Evolutionary conservation across 2,888 invertebrate species (phyloP), one percentile per base, ranked within the genome.

Genomic region (Empis livida): DNA sequence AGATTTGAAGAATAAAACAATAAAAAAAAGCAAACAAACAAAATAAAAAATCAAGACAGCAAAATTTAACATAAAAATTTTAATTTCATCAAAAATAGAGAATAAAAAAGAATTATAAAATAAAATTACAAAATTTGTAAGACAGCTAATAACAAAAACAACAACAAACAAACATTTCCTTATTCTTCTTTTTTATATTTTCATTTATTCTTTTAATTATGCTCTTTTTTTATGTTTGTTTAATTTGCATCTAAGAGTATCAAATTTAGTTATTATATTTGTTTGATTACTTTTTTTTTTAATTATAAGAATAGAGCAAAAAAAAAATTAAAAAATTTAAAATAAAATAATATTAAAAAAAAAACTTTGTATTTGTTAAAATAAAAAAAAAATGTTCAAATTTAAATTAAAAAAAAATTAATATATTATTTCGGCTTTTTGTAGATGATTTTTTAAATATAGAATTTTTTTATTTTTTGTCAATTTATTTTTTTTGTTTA

Each of bases 191-290:
- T 35, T n/a, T 13, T n/a, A 35, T 35, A 35, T 13, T 32, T 8
- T 35, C n/a, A n/a, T 13, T 35, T 35, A n/a, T 8, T 8, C 9
- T n/a, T 13, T 35, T 35, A n/a, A 35, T 13, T n/a, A n/a, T 35
- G n/a, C 4, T n/a, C 5, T 35, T 35, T 35, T 13, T 3, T 20
- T 20, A 5, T 20, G 5, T 20, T 27, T 27, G 5, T 27, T 27
- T 27, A 6, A 27, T 8, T 27, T 5, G n/a, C 5, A 35, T n/a
- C n/a, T 3, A 35, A 13, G 47, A 23, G 48, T 49, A 45, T 48
- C 44, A 42, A 46, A 57, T 51, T 55, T 55, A 54, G 57, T 56
- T 59, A 59, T 60, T 61, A 61, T 61, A 62, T 61, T 56, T 56
- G 53, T 51, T 35, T 35, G 35, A n/a, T 35, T 35, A 5, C 8